phyloP scores from a whole-genome alignment of 2,888 invertebrate species.

The Drosophila nr. medialis region DNA sequence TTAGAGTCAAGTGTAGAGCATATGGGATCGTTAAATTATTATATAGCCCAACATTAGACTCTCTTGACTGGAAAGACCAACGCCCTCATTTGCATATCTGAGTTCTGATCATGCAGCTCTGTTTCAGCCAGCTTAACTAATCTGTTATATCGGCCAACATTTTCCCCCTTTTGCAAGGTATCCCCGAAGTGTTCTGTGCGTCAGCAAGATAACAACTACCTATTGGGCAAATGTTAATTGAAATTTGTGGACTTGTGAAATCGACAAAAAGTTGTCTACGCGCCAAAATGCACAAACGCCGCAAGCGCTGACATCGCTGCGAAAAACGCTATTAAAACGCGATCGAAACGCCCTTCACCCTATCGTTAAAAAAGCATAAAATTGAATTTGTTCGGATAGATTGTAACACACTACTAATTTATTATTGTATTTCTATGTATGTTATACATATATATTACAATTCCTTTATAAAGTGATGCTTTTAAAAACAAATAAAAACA shows the following conservation, averaged over 20 bases:
- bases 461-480: background rate
- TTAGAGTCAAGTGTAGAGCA: slow-evolving; percentile 14
- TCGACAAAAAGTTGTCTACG: slow-evolving; percentile 53
- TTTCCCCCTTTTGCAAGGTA: background rate
- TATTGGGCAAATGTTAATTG: slow-evolving; percentile 56
- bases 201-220: slow-evolving; percentile 34
- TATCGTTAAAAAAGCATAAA: background rate
- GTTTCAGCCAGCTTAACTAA: background rate
- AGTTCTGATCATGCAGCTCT: background rate
- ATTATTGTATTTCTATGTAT: background rate
- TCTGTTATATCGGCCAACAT: background rate
- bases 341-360: slow-evolving; percentile 16
- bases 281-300: slow-evolving; percentile 73
- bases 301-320: slow-evolving; percentile 8
- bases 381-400: background rate
- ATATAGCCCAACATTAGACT: slow-evolving; percentile 26
- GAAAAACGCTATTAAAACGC: slow-evolving; percentile 29
- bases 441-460: no score
- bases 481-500: background rate
- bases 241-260: slow-evolving; percentile 62
- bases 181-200: slow-evolving; percentile 8
- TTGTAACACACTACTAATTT: background rate
- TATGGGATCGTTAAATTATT: slow-evolving; percentile 20
- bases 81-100: slow-evolving; percentile 25
- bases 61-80: slow-evolving; percentile 9